phyloP scores from a whole-genome alignment of 2,888 invertebrate species.

The Myathropa florea region DNA sequence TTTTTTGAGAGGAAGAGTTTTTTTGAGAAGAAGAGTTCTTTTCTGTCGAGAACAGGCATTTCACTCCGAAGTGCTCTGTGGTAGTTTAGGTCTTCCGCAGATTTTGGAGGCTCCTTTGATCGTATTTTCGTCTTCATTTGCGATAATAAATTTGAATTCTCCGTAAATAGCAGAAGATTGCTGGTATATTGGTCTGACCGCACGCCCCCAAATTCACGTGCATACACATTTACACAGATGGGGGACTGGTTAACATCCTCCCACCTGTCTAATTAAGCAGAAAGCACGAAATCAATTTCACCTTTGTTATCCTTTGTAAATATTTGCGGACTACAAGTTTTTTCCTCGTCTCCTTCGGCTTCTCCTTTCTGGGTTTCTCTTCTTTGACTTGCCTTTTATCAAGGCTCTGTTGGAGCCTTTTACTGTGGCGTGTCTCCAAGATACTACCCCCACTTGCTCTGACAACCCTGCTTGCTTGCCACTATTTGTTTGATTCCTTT shows the following conservation, averaged over 20 bases:
- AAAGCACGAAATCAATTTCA: constrained; percentile 69
- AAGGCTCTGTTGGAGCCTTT: too few relatives aligned
- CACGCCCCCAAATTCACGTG: too few relatives aligned
- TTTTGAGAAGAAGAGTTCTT: constrained; percentile 12
- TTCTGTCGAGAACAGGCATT: constrained; percentile 28
- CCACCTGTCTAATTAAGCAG: constrained; percentile 61
- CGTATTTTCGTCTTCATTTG: constrained; percentile 10
- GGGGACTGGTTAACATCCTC: neutral
- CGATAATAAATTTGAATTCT: constrained; percentile 34
- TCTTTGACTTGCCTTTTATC: neutral
- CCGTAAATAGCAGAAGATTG: neutral
- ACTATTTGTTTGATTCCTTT: constrained; percentile 31
- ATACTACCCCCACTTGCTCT: too few relatives aligned
- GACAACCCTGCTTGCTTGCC: neutral
- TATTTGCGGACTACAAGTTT: constrained; percentile 52
- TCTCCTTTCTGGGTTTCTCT: neutral
- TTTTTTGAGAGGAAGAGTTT: constrained; percentile 11
- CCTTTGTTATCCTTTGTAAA: constrained; percentile 68
- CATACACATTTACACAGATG: too few relatives aligned
- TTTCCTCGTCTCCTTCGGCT: neutral
- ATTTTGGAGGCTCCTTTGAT: constrained; percentile 6
- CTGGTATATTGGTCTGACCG: neutral
- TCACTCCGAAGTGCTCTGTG: neutral
- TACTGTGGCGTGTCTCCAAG: too few relatives aligned
- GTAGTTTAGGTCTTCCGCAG: constrained; percentile 1